Evolutionary conservation across 2,113 vertebrate species (phyloP).

Genomic region (Pao palembangensis): DNA sequence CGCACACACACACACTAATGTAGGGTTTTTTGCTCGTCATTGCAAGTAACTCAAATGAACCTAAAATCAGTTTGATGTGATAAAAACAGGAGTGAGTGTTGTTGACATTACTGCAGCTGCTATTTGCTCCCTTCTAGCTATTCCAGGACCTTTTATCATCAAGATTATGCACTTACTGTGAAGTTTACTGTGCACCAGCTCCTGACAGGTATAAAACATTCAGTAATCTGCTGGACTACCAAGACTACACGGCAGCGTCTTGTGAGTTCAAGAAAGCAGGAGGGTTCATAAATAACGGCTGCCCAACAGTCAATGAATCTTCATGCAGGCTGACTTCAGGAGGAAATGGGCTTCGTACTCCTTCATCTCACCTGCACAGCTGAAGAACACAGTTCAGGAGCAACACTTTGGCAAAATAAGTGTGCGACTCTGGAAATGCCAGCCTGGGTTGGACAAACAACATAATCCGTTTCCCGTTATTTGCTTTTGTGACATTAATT

Average conservation of each 20-base stretch:
- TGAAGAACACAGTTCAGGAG: conserved; percentile 2
- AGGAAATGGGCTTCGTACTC: conserved; percentile 16
- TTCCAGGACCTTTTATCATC: not conserved
- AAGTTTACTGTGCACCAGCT: not conserved
- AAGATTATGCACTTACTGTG: not conserved
- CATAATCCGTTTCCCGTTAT: too few relatives aligned
- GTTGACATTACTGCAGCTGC: not conserved
- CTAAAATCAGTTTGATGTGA: not conserved
- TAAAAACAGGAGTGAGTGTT: not conserved
- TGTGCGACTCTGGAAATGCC: conserved; percentile 23
- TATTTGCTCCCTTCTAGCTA: not conserved
- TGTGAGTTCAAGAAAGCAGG: conserved; percentile 24
- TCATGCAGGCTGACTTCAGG: conserved; percentile 25
- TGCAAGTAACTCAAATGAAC: not conserved
- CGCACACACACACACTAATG: not conserved
- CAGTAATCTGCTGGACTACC: conserved; percentile 24
- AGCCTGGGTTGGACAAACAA: too few relatives aligned
- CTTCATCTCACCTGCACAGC: conserved; percentile 1
- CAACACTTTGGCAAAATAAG: conserved; percentile 34
- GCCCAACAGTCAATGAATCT: conserved; percentile 35
- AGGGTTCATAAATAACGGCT: conserved; percentile 49
- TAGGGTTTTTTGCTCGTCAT: not conserved
- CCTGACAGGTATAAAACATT: conserved; percentile 40
- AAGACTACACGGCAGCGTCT: conserved; percentile 31
- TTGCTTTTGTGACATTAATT: conserved; percentile 17